Percentiles rank a stretch among this genome's conserved stretches.
Evolutionary conservation across 1,140 invertebrate species (phyloP).

Genomic region (Cotesia chilonis): DNA sequence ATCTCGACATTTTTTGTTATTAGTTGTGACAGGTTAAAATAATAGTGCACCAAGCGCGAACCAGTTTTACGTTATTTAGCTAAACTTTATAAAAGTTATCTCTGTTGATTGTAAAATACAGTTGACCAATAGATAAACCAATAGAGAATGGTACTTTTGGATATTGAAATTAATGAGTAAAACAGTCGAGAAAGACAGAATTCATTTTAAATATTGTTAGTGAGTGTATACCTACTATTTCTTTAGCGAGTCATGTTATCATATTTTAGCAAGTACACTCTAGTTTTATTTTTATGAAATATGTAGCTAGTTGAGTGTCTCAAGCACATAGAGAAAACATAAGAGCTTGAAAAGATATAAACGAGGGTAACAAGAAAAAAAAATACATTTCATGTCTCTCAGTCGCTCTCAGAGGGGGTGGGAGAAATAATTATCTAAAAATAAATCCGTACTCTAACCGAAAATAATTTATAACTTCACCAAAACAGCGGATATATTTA

Average conservation of each 20-base stretch:
- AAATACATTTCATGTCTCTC: conserved; percentile 17
- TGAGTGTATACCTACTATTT: too few relatives aligned
- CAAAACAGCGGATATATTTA: conserved; percentile 1
- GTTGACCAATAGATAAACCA: background rate
- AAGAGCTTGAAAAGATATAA: background rate
- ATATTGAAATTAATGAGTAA: conserved; percentile 21
- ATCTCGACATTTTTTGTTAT: conserved; percentile 29
- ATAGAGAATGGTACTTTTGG: background rate
- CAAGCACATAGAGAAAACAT: too few relatives aligned
- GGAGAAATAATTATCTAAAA: conserved; percentile 22
- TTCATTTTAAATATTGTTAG: background rate
- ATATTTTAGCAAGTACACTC: background rate
- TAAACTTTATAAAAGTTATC: background rate
- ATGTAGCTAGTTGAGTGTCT: background rate
- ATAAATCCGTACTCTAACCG: conserved; percentile 6
- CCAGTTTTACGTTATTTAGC: conserved; percentile 20
- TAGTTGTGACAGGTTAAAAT: conserved; percentile 18
- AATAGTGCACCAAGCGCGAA: background rate
- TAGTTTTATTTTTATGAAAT: background rate
- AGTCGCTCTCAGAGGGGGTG: conserved; percentile 1
- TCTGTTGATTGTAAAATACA: conserved; percentile 18
- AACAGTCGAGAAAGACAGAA: background rate
- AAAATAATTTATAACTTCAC: background rate
- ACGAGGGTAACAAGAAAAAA: conserved; percentile 13
- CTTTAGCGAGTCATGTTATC: too few relatives aligned